phyloP scores from a whole-genome alignment of 2,888 invertebrate genomes.

The Drosophila pseudotalamancana region DNA sequence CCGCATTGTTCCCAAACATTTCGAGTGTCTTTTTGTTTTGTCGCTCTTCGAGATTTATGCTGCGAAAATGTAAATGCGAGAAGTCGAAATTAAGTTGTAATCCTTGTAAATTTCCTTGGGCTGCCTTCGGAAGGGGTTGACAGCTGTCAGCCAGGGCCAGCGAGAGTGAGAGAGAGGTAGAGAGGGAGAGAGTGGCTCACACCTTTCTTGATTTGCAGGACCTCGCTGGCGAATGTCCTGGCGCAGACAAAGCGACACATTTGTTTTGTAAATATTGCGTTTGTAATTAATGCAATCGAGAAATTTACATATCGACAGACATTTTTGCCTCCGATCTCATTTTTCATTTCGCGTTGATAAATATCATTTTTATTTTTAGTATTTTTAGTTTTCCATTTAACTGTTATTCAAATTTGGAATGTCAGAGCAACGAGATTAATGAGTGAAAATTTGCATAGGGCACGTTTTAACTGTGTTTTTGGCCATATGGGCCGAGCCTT shows the following conservation, averaged over 20 bases:
- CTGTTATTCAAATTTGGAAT: constrained; percentile 41
- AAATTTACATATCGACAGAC: constrained; percentile 37
- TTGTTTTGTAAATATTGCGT: constrained; percentile 85
- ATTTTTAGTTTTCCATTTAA: not conserved
- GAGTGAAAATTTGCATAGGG: constrained; percentile 61
- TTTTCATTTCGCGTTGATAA: constrained; percentile 70
- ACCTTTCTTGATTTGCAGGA: constrained; percentile 39
- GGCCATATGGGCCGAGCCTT: constrained; percentile 66
- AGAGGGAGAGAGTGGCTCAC: constrained; percentile 42
- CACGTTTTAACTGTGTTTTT: constrained; percentile 21
- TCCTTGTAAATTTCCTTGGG: constrained; percentile 79
- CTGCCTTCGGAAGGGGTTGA: constrained; percentile 64
- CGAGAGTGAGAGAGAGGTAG: too few species aligned
- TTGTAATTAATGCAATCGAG: constrained; percentile 80
- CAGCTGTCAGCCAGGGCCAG: constrained; percentile 54
- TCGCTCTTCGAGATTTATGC: constrained; percentile 60
- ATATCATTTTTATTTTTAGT: constrained; percentile 23
- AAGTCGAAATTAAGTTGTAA: constrained; percentile 83
- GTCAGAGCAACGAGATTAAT: constrained; percentile 57
- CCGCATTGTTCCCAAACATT: constrained; percentile 61
- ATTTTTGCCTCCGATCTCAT: constrained; percentile 38
- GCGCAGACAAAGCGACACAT: constrained; percentile 80
- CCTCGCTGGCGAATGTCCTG: not conserved
- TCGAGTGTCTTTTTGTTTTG: constrained; percentile 64
- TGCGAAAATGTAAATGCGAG: constrained; percentile 62